A percentile compares a stretch with the other conserved stretches of the same genome.
Evolutionary conservation across 2,113 vertebrate genomes (phyloP).

Genomic region (Meriones unguiculatus): DNA sequence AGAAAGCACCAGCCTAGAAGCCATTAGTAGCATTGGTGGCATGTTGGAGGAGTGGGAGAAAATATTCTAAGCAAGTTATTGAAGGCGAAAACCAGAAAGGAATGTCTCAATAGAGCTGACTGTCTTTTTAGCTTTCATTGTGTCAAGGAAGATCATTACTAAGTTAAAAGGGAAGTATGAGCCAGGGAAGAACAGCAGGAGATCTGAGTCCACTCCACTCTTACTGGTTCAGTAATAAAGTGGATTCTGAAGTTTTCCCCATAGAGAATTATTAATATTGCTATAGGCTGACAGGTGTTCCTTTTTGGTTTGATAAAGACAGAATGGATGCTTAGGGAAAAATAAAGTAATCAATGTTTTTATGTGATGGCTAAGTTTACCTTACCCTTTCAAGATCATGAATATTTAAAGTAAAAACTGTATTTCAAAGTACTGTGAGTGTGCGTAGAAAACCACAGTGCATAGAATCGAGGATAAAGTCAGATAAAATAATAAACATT

Average conservation of each 20-base stretch:
- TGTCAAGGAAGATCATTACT: slow-evolving; percentile 65
- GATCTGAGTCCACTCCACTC: background rate
- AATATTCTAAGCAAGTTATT: slow-evolving; percentile 39
- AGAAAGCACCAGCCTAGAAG: background rate
- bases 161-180: slow-evolving; percentile 49
- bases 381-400: slow-evolving; percentile 48
- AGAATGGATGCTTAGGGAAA: no score
- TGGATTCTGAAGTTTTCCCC: background rate
- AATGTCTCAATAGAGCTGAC: slow-evolving; percentile 35
- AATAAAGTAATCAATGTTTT: slow-evolving; percentile 21
- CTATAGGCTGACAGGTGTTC: background rate
- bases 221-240: background rate
- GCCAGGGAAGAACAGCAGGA: background rate
- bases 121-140: slow-evolving; percentile 46
- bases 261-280: background rate
- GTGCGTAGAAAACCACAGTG: background rate
- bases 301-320: slow-evolving; percentile 53
- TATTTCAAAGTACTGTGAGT: background rate
- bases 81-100: slow-evolving; percentile 54
- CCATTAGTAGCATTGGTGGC: background rate
- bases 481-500: slow-evolving; percentile 58
- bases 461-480: slow-evolving; percentile 39
- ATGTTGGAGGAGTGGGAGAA: background rate
- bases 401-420: slow-evolving; percentile 39
- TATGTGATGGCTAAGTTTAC: background rate